Conservation (phyloP, 1,140 invertebrate species). For the Chironomus tepperi region DNA sequence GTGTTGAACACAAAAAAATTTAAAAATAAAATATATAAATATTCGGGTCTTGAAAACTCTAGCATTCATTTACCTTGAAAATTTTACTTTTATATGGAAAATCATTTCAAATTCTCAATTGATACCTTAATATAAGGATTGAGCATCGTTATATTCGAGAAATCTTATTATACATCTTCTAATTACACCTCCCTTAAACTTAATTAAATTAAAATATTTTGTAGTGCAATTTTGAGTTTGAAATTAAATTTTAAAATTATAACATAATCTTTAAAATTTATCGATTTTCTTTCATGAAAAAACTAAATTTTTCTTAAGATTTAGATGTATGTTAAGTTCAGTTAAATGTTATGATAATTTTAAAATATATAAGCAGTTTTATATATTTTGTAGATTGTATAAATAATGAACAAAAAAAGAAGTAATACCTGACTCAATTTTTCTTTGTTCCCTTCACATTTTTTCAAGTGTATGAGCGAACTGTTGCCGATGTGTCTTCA, state of each 20-base stretch:
- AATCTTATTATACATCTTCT: background rate
- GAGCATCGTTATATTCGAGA: too few relatives aligned
- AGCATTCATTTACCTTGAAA: slow-evolving; percentile 7
- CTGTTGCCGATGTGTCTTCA: slow-evolving; percentile 16
- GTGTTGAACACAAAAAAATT: background rate
- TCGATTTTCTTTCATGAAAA: too few relatives aligned
- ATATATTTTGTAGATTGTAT: background rate
- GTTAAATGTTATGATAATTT: background rate
- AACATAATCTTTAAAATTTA: background rate
- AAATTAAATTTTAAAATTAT: background rate
- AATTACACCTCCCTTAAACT: background rate
- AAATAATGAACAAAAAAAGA: background rate
- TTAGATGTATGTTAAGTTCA: too few relatives aligned
- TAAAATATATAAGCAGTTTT: background rate
- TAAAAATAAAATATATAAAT: background rate
- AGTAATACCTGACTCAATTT: slow-evolving; percentile 18
- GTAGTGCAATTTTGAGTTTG: background rate
- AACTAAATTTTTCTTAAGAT: too few relatives aligned
- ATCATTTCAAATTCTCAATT: background rate
- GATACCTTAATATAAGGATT: background rate
- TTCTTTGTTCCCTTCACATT: background rate
- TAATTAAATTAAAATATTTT: too few relatives aligned
- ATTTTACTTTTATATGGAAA: background rate
- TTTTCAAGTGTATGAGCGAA: background rate
- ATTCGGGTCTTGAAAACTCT: background rate